Base-by-base conservation (phyloP, 2,113 vertebrate genomes). In the Pluvialis apricaria region DNA sequence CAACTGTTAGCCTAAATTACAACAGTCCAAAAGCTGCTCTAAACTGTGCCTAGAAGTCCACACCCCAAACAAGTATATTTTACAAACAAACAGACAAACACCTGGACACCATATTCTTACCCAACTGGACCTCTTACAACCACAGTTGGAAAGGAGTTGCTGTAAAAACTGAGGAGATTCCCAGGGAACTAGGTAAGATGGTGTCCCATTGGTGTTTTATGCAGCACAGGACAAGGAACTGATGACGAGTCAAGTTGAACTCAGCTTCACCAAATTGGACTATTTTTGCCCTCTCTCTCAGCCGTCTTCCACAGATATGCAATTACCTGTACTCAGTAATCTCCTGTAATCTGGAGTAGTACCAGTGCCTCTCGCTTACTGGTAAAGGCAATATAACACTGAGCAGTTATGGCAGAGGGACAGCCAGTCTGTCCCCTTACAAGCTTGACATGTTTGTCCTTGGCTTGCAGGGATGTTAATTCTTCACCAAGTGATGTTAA, bases 351-450 rank as follows among this genome's bases (percentile, higher is more conserved):
- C 20, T 36, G 31, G 49, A 58, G 26, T 16, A 49, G 28, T 40
- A 40, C 34, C 15, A 3, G 20, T 45, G 20, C 29, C 36, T 18
- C 22, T 42, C 4, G 0, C 1, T 0, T 54, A 13, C 64, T 42
- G 70, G 11, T 49, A 9, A 38, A 57, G 54, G 28, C 42, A 55
- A 3, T 8, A 2, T 15, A 66, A 21, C 38, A 9, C 47, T 36
- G 6, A 1, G 62, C 31, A 75, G 58, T 47, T 32, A 32, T 0
- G 0, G 55, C 61, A 44, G 18, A 40, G 12, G 8, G 36, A 42
- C 40, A 61, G 34, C 49, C 52, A 8, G 26, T 25, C 40, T 49
- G 17, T 89, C 24, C 57, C 2, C 0, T 26, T 34, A 20, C 18
- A 54, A 25, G 12, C 47, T 24, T 58, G 34, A 18, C 18, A 65